phyloP scores from a whole-genome alignment of 2,797 vertebrate genomes.

The Phoeniculus purpureus region DNA sequence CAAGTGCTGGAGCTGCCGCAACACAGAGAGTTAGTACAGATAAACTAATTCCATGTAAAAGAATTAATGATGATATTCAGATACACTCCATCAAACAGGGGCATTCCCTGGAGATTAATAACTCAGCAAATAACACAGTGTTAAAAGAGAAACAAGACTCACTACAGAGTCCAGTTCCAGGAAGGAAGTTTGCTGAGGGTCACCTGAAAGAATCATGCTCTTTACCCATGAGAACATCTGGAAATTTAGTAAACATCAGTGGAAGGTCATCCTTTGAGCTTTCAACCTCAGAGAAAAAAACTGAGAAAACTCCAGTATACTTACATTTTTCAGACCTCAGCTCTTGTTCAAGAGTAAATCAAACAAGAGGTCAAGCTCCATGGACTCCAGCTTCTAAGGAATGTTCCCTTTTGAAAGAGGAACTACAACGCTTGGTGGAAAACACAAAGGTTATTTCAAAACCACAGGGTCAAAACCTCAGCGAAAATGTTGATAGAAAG shows the following conservation, averaged over 20 bases:
- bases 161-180: slow-evolving; percentile 48
- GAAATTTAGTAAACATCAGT: slow-evolving; percentile 68
- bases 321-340: slow-evolving; percentile 56
- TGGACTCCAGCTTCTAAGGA: slow-evolving; percentile 59
- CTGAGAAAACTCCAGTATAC: slow-evolving; percentile 65
- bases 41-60: slow-evolving; percentile 22
- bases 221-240: slow-evolving; percentile 67
- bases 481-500: slow-evolving; percentile 4
- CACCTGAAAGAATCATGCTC: slow-evolving; percentile 67
- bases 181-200: slow-evolving; percentile 67
- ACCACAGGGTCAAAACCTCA: slow-evolving; percentile 20
- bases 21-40: not conserved
- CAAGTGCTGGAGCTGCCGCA: not conserved
- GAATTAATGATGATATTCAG: slow-evolving; percentile 26
- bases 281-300: slow-evolving; percentile 74
- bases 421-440: slow-evolving; percentile 46
- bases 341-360: slow-evolving; percentile 71
- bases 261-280: slow-evolving; percentile 79
- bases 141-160: slow-evolving; percentile 64
- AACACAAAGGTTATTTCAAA: slow-evolving; percentile 54
- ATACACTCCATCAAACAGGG: slow-evolving; percentile 24
- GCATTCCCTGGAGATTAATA: slow-evolving; percentile 30
- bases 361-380: slow-evolving; percentile 63
- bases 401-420: slow-evolving; percentile 62
- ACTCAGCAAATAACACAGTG: slow-evolving; percentile 39